A percentile compares a stretch with the other conserved stretches of the same genome.
These are phyloP conservation scores for Pongo abelii DNA, from an alignment of 2,113 vertebrate species.

Conservation along the genomic window DNA sequence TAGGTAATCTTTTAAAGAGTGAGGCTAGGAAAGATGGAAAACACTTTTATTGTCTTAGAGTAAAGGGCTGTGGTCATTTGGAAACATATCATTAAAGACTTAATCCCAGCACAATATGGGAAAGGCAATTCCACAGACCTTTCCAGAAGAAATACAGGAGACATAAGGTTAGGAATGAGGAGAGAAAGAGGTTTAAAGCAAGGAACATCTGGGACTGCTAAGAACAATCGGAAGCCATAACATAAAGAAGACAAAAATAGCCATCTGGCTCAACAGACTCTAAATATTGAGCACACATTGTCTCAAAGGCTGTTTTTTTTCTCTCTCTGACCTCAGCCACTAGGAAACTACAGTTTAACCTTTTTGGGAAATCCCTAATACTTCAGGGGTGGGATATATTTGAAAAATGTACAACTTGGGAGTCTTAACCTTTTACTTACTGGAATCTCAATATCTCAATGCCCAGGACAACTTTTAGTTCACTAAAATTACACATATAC, in stretches of 20 bases:
- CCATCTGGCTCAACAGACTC: constrained; percentile 46
- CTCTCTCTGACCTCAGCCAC: constrained; percentile 20
- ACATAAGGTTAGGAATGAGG: constrained; percentile 3
- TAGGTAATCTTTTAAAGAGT: neutral
- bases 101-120: neutral
- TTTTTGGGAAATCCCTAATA: neutral
- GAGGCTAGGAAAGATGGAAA: neutral
- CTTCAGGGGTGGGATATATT: neutral
- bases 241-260: constrained; percentile 38
- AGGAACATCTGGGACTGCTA: constrained; percentile 38
- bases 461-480: neutral
- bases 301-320: neutral
- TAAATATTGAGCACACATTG: neutral
- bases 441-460: too few species aligned
- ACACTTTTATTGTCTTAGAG: neutral
- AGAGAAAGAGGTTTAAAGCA: neutral
- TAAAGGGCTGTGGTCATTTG: neutral
- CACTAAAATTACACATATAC: neutral
- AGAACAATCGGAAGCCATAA: constrained; percentile 37
- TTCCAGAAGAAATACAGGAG: constrained; percentile 20
- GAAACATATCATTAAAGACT: neutral
- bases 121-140: neutral
- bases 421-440: neutral
- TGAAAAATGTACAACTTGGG: neutral
- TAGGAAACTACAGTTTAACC: constrained; percentile 10